Conservation (phyloP, 2,888 invertebrate species). For the Blera fallax region DNA sequence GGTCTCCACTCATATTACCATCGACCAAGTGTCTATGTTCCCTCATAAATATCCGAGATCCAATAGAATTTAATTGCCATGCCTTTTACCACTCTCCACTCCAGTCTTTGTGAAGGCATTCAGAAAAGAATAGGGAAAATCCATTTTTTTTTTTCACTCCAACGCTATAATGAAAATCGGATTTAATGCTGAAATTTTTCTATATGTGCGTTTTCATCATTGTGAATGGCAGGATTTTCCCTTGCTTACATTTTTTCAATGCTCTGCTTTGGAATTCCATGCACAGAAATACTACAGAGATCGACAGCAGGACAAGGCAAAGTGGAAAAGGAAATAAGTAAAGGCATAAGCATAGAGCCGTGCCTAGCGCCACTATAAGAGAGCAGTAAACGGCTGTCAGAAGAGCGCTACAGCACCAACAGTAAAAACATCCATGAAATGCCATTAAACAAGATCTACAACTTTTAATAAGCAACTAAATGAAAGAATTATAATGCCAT, state of each 20-base stretch:
- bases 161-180: constrained; percentile 67
- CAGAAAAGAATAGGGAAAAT: not conserved
- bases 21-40: constrained; percentile 58
- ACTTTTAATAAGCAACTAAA: constrained; percentile 73
- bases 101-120: constrained; percentile 24
- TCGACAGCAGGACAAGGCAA: constrained; percentile 34
- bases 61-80: constrained; percentile 70
- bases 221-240: constrained; percentile 65
- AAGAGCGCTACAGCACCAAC: constrained; percentile 4
- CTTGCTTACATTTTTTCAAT: constrained; percentile 46
- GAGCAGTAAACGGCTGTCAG: constrained; percentile 37
- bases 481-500: constrained; percentile 72
- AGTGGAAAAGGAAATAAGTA: not conserved
- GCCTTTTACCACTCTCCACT: not conserved
- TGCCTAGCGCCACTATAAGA: constrained; percentile 13
- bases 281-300: constrained; percentile 7
- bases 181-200: constrained; percentile 64
- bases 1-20: constrained; percentile 1
- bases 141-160: constrained; percentile 21
- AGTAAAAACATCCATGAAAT: constrained; percentile 71
- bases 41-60: constrained; percentile 69
- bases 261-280: constrained; percentile 54
- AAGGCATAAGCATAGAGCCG: not conserved
- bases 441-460: constrained; percentile 72
- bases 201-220: constrained; percentile 63